Base-by-base conservation (phyloP, 2,888 invertebrate genomes). In the Tachystola acroxantha region DNA sequence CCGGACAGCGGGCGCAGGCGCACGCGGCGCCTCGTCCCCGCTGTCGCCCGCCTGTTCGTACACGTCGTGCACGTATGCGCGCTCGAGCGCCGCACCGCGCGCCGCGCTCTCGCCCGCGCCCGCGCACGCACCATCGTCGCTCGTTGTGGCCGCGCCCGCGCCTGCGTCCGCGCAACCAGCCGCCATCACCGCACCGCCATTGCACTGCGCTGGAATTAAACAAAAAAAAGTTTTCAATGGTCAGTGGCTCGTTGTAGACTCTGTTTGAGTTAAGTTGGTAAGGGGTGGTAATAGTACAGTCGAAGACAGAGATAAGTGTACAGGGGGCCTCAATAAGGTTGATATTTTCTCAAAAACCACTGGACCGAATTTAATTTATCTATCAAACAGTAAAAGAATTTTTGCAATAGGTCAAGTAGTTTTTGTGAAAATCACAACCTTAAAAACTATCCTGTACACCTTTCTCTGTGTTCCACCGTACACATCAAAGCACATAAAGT, bases 1-100 rank as follows among this genome's bases (percentile, higher is more conserved):
- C 93, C 94, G 62, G 90, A 91, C 53, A 93, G 96, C 92, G 92
- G 95, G 75, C 71, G 90, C 80, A 44, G 76, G 74, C 49, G 71
- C 64, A 10, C 69, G 61, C 30, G 62, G 60, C 38, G 55, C 54
- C 48, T 80, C 81, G 53, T 81, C 88, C 36, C 78, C 87, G 27
- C 89, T 79, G 58, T 92, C 93, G 52, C 92, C 92, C 57, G 95
- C 95, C 76, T 96, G 94, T 71, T 98, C 96, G 89, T 98, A 98
- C 48, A 98, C 97, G 82, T 98, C 95, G 84, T 97, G 95, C 48
- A 97, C 96, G 82, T 97, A 96, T 48, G 96, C 95, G 77, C 80
- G 78, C 64, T 82, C 82, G 52, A 81, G 76, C 48, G 66, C 78
- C 49, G 71, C 85, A 51, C 72, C 77, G 44, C 71, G 71, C 47